Evolutionary conservation across 2,888 invertebrate species (phyloP).

Genomic region (Bombyx huttoni): DNA sequence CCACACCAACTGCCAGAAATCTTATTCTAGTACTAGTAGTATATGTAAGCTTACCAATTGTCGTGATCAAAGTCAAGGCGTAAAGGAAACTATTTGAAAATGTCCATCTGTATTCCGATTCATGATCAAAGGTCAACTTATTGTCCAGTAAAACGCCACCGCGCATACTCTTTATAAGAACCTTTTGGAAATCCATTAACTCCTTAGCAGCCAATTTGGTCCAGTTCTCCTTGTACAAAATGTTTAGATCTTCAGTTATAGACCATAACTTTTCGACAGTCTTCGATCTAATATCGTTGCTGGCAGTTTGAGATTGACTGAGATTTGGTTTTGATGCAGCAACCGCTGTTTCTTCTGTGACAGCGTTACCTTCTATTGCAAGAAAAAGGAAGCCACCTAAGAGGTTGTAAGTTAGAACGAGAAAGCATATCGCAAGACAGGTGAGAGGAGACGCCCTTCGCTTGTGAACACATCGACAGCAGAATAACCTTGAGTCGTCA

Average conservation of each 20-base stretch:
- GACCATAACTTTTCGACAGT: constrained; percentile 89
- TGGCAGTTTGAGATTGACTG: constrained; percentile 62
- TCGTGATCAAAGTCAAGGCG: constrained; percentile 93
- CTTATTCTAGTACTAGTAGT: not conserved
- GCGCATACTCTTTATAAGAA: constrained; percentile 59
- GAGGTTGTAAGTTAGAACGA: constrained; percentile 92
- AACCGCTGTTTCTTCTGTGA: constrained; percentile 71
- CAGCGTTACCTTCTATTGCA: constrained; percentile 80
- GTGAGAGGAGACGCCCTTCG: constrained; percentile 76
- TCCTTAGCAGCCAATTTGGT: constrained; percentile 89
- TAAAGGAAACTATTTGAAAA: constrained; percentile 94
- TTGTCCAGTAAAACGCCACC: constrained; percentile 46
- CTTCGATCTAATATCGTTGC: constrained; percentile 74
- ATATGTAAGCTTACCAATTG: constrained; percentile 81
- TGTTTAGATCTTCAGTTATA: constrained; percentile 89
- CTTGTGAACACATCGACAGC: constrained; percentile 63
- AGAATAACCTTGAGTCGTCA: constrained; percentile 24
- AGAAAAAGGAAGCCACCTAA: constrained; percentile 94
- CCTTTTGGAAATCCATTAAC: constrained; percentile 86
- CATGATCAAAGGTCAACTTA: constrained; percentile 27
- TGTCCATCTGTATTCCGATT: constrained; percentile 83
- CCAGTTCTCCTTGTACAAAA: constrained; percentile 93
- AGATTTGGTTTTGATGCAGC: constrained; percentile 77
- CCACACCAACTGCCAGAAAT: too few relatives aligned
- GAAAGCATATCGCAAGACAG: constrained; percentile 84